phyloP scores from a whole-genome alignment of 92 coral and sea anemone species.

The Phenganax subtilis region DNA sequence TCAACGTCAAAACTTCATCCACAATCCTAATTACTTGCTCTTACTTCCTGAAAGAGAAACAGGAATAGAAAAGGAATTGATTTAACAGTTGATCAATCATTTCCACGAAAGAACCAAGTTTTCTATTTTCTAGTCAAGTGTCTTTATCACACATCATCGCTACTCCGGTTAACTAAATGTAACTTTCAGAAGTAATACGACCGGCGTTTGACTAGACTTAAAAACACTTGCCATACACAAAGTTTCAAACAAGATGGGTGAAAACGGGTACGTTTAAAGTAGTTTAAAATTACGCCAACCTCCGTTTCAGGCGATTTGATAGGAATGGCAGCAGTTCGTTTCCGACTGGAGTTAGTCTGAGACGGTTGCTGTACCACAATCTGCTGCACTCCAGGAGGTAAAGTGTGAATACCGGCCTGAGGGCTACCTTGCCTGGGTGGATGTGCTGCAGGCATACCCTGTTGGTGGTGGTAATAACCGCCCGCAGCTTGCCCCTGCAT shows the following conservation, averaged over 20 bases:
- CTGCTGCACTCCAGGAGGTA: conserved; percentile 16
- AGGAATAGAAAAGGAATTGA: background rate
- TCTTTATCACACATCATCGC: no score
- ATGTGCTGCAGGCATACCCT: background rate
- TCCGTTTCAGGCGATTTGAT: conserved; percentile 22
- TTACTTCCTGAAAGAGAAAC: background rate
- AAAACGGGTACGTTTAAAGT: background rate
- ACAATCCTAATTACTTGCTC: background rate
- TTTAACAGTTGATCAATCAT: no score
- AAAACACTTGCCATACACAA: no score
- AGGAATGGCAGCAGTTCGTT: conserved; percentile 29
- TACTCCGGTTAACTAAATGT: no score
- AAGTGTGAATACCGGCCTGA: background rate
- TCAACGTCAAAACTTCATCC: background rate
- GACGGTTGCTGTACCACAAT: conserved; percentile 10
- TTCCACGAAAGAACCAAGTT: no score
- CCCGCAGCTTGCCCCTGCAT: background rate
- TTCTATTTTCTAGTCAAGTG: no score
- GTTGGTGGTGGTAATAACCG: conserved; percentile 28
- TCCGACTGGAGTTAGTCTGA: background rate
- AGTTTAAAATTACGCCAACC: background rate
- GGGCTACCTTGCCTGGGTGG: conserved; percentile 26
- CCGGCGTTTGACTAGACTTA: no score
- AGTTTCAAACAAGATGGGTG: background rate
- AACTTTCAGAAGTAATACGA: no score